Evolutionary conservation across 2,797 vertebrate genomes (phyloP).

Genomic region (Lophius americanus): DNA sequence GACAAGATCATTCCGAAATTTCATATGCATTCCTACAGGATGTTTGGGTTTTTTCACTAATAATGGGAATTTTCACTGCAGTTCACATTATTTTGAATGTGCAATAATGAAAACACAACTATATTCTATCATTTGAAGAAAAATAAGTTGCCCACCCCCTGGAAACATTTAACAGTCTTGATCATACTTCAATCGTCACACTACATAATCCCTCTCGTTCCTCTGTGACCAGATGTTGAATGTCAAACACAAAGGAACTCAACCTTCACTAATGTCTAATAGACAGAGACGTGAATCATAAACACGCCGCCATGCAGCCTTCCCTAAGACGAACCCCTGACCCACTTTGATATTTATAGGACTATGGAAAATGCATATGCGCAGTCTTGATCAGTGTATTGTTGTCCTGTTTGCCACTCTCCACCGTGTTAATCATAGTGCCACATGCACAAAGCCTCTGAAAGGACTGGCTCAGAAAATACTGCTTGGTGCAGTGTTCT

Average conservation of each 20-base stretch:
- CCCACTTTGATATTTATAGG: conserved; percentile 79
- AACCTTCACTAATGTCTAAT: conserved; percentile 41
- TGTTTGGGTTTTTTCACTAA: neutral
- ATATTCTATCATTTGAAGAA: no score
- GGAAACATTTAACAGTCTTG: conserved; percentile 7
- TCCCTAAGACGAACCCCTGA: conserved; percentile 55
- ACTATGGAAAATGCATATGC: conserved; percentile 33
- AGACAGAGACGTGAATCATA: conserved; percentile 44
- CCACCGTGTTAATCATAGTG: conserved; percentile 33
- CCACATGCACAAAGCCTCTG: conserved; percentile 34
- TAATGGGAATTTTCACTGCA: neutral
- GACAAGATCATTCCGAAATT: neutral
- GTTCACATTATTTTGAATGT: neutral
- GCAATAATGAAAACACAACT: neutral
- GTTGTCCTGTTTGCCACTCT: conserved; percentile 36
- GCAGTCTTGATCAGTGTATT: conserved; percentile 17
- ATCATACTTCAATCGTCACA: conserved; percentile 17
- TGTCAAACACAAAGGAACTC: conserved; percentile 41
- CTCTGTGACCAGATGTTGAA: conserved; percentile 55
- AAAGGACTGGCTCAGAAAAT: conserved; percentile 51
- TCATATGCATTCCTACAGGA: neutral
- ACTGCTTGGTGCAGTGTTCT: conserved; percentile 1
- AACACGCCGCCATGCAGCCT: conserved; percentile 56
- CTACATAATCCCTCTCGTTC: conserved; percentile 28
- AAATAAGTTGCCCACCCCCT: neutral